phyloP scores from a whole-genome alignment of 2,888 invertebrate genomes.

The Drosophila affinis region DNA sequence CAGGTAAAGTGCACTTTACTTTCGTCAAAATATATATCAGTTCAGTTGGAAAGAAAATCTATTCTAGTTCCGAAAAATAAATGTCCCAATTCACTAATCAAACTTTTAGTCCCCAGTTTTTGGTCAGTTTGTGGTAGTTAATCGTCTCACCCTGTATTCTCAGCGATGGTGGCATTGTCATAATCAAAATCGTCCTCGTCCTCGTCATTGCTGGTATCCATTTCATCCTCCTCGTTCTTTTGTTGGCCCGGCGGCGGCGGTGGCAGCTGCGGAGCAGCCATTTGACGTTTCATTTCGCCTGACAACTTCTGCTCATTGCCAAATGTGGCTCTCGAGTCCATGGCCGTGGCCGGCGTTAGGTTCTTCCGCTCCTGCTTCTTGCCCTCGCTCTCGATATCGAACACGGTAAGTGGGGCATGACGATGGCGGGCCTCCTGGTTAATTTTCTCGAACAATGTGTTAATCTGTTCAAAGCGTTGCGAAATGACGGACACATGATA shows the following conservation, averaged over 20 bases:
- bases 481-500: constrained; percentile 81
- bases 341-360: constrained; percentile 37
- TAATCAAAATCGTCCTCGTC: constrained; percentile 72
- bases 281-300: constrained; percentile 59
- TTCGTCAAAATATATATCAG: no score
- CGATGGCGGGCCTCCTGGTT: constrained; percentile 79
- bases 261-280: constrained; percentile 1
- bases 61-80: no score
- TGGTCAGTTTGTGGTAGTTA: background rate
- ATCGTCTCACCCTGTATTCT: constrained; percentile 55
- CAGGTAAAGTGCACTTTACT: no score
- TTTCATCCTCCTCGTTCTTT: constrained; percentile 48
- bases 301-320: constrained; percentile 53
- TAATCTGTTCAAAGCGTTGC: constrained; percentile 79
- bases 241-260: constrained; percentile 19
- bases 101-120: no score
- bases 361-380: constrained; percentile 57
- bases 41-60: no score
- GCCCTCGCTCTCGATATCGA: constrained; percentile 80
- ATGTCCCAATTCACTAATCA: no score
- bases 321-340: constrained; percentile 34
- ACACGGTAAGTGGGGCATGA: constrained; percentile 74
- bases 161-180: constrained; percentile 55
- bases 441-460: constrained; percentile 79
- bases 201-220: constrained; percentile 63